Percentiles rank a stretch among this genome's conserved stretches.
Conservation (phyloP, 2,113 vertebrate species). For the Trinectes maculatus region DNA sequence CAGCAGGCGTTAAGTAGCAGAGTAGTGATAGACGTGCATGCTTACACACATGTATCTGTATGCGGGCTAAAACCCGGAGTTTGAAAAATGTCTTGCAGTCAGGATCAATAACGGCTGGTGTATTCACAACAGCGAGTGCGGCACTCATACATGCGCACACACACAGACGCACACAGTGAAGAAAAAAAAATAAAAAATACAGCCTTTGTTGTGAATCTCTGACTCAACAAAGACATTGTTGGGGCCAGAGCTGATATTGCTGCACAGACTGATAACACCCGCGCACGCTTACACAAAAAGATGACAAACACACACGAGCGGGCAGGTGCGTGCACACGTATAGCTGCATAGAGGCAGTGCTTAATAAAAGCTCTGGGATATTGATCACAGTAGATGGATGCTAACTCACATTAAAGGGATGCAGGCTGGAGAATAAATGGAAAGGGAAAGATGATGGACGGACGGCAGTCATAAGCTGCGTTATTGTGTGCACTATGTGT, state of each 20-base stretch:
- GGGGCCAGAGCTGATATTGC: conserved; percentile 40
- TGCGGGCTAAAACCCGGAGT: conserved; percentile 11
- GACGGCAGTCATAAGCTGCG: background rate
- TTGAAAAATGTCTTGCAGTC: conserved; percentile 42
- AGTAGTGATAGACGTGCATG: conserved; percentile 22
- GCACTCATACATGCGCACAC: conserved; percentile 12
- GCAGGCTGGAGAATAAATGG: conserved; percentile 39
- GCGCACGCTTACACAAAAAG: background rate
- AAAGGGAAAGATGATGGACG: conserved; percentile 18
- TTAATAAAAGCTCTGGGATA: conserved; percentile 69
- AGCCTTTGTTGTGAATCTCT: conserved; percentile 34
- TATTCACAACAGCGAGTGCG: conserved; percentile 35
- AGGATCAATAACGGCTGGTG: conserved; percentile 53
- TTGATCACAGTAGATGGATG: conserved; percentile 69
- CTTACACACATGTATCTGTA: conserved; percentile 2
- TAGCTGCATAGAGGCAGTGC: conserved; percentile 46
- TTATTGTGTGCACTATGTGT: conserved; percentile 8
- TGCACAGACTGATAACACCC: conserved; percentile 14
- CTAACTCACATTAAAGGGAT: conserved; percentile 65
- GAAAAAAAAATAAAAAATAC: conserved; percentile 26
- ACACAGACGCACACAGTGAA: conserved; percentile 19
- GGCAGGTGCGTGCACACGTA: conserved; percentile 1
- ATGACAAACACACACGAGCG: background rate
- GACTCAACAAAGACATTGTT: conserved; percentile 58
- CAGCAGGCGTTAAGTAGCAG: conserved; percentile 44